Base-by-base conservation (phyloP, 2,113 vertebrate species). In the Ginglymostoma cirratum region DNA sequence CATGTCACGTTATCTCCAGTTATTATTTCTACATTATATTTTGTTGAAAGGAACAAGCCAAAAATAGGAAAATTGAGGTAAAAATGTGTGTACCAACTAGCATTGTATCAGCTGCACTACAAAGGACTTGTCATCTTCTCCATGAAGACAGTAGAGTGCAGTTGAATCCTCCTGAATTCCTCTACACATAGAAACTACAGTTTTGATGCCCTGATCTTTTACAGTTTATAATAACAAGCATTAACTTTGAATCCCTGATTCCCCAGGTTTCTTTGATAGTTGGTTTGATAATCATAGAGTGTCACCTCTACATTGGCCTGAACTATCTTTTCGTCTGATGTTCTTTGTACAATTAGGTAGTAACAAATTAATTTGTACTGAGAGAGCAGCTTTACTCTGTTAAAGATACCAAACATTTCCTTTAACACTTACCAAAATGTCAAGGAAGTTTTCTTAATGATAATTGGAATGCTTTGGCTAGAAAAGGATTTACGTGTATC, bases 401-500 rank as follows among this genome's bases (percentile, higher is more conserved):
- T 38, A n/a, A 61, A 93, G 89, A 93, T 66, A 93, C 34, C 89
- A 93, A n/a, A 93, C 89, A 66, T 93, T 93, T 67, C 89, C 89
- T 67, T 6, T 45, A 38, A 93, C 89, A 93, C 89, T 93, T 93
- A 19, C 65, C 66, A 93, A 93, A 93, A 93, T 8, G 89, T 93
- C 89, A 66, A 65, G 55, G n/a, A 93, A 66, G 89, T 67, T 93
- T 67, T 93, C 61, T 93, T 93, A 67, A 93, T 93, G 89, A 93
- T 93, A 93, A 93, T 93, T 93, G 89, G 61, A 93, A 93, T 38
- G 61, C 61, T 66, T 38, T 67, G 61, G 61, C 89, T 66, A n/a
- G 61, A 52, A 87, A 87, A 55, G 48, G 85, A 93, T 92, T 66
- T 67, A n/a, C n/a, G 5, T 93, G 38, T 66, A 93, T 93, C 61